phyloP scores from a whole-genome alignment of 2,888 invertebrate species.

The Caenorhabditis parvicauda region DNA sequence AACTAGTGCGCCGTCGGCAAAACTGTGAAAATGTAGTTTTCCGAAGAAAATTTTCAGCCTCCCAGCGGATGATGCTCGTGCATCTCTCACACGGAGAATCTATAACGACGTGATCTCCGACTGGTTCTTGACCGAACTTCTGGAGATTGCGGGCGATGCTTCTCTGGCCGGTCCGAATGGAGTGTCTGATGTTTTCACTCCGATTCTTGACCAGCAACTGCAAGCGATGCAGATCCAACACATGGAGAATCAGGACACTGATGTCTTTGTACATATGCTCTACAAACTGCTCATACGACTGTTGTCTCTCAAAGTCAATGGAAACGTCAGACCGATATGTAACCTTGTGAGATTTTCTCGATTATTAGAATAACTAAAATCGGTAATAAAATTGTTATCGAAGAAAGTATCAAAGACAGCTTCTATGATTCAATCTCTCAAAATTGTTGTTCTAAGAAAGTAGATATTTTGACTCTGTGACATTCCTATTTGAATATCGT shows the following conservation, averaged over 20 bases:
- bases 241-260: conserved; percentile 17
- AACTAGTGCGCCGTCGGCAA: too few relatives aligned
- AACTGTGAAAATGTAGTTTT: too few relatives aligned
- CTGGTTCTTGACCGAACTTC: neutral
- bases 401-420: too few relatives aligned
- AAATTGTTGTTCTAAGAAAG: too few relatives aligned
- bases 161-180: neutral
- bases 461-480: too few relatives aligned
- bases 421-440: too few relatives aligned
- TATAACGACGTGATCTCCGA: conserved; percentile 13
- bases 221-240: conserved; percentile 8
- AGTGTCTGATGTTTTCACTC: conserved; percentile 29
- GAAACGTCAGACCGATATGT: conserved; percentile 18
- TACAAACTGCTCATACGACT: conserved; percentile 11
- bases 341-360: conserved; percentile 8
- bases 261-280: conserved; percentile 8
- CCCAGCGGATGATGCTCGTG: neutral
- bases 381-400: too few relatives aligned
- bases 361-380: too few relatives aligned
- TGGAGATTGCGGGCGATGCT: neutral
- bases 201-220: conserved; percentile 31
- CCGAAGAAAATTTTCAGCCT: neutral
- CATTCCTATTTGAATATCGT: too few relatives aligned
- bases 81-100: neutral
- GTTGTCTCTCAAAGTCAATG: conserved; percentile 12